phyloP scores from a whole-genome alignment of 2,888 invertebrate genomes.

The Xanthorhoe designata region DNA sequence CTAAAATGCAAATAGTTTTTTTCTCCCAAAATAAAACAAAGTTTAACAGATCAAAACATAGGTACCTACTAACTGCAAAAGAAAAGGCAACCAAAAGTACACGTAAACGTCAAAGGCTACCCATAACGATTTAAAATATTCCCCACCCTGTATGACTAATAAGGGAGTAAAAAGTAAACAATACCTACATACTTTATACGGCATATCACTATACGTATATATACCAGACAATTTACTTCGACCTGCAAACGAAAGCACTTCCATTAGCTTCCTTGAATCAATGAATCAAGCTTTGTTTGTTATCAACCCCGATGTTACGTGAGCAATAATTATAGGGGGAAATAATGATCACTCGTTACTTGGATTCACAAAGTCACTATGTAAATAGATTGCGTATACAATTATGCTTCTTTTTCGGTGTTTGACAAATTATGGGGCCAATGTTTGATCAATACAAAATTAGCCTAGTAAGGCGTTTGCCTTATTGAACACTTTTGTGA shows the following conservation, averaged over 20 bases:
- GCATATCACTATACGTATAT: too few relatives aligned
- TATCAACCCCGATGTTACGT: background rate
- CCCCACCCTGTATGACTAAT: background rate
- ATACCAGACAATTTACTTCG: background rate
- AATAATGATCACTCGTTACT: background rate
- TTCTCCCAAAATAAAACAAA: too few relatives aligned
- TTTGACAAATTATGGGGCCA: background rate
- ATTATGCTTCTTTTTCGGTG: background rate
- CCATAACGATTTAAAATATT: too few relatives aligned
- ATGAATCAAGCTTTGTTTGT: background rate
- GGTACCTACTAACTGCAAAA: too few relatives aligned
- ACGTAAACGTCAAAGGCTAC: too few relatives aligned
- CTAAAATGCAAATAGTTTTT: too few relatives aligned
- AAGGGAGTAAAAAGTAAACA: background rate
- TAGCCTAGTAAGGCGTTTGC: too few relatives aligned
- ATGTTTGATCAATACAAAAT: too few relatives aligned
- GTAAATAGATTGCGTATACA: background rate
- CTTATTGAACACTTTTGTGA: too few relatives aligned
- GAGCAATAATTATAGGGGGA: background rate
- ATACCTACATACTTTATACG: background rate
- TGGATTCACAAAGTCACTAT: background rate
- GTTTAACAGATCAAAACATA: too few relatives aligned
- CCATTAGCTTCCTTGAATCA: slow-evolving; percentile 1
- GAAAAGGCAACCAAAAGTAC: too few relatives aligned
- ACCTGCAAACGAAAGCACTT: background rate